phyloP scores from a whole-genome alignment of 2,113 vertebrate genomes.

The Dryoscopus gambensis region DNA sequence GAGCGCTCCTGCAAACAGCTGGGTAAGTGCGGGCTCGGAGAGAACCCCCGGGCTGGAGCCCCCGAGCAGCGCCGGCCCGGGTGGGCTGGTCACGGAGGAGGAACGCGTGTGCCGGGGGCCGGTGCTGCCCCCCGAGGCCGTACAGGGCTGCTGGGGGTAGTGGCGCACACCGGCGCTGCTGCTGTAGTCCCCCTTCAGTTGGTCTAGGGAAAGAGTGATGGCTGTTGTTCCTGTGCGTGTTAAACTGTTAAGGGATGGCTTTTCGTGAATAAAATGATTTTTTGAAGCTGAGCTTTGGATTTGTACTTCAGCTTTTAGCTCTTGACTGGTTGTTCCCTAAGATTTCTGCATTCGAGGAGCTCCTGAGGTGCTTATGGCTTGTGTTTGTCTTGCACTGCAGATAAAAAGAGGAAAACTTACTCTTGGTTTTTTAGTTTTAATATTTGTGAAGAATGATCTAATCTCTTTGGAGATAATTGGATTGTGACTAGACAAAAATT shows the following conservation, averaged over 20 bases:
- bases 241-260: neutral
- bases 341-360: fast-evolving
- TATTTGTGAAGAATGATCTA: neutral
- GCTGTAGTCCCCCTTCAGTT: fast-evolving
- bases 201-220: fast-evolving
- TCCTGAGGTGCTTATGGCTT: neutral
- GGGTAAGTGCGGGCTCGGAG: slow-evolving; percentile 66
- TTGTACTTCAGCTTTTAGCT: fast-evolving
- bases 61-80: neutral
- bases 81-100: fast-evolving
- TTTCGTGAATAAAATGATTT: fast-evolving
- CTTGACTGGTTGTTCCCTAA: fast-evolving
- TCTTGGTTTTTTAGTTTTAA: neutral
- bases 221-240: fast-evolving
- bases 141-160: fast-evolving
- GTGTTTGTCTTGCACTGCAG: fast-evolving
- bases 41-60: neutral
- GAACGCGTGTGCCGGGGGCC: fast-evolving
- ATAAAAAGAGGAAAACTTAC: neutral
- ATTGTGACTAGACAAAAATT: neutral
- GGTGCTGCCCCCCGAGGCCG: fast-evolving
- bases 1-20: slow-evolving; percentile 84
- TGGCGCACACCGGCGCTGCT: fast-evolving
- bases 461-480: fast-evolving
- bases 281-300: fast-evolving